Evolutionary conservation across 2,113 vertebrate genomes (phyloP).

Genomic region (Onychostruthus taczanowskii): DNA sequence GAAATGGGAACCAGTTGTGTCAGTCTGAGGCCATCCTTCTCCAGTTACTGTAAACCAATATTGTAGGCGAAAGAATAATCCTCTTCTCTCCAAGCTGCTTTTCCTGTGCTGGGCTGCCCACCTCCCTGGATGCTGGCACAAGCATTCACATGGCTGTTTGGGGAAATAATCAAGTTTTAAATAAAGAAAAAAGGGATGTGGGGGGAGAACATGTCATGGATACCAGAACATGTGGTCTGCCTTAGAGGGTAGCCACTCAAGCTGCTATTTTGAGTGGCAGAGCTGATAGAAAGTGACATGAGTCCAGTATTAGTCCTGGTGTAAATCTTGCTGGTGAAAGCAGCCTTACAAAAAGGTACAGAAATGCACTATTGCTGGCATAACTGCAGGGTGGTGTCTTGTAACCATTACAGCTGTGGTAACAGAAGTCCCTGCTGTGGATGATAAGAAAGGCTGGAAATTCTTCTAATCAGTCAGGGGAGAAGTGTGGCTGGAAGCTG

Average conservation of each 20-base stretch:
- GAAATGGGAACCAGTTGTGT: conserved; percentile 43
- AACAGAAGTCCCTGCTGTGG: background rate
- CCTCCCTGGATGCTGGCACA: background rate
- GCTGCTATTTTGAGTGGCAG: background rate
- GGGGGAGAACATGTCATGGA: background rate
- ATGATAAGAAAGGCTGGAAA: background rate
- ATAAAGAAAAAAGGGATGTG: fast-evolving
- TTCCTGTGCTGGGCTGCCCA: background rate
- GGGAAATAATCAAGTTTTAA: background rate
- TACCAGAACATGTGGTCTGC: background rate
- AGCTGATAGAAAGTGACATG: background rate
- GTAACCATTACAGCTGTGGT: background rate
- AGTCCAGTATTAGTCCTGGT: background rate
- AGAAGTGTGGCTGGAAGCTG: background rate
- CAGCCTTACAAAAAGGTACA: background rate
- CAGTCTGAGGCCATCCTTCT: conserved; percentile 40
- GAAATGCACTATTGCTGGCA: background rate
- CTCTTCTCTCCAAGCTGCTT: background rate
- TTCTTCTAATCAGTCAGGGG: background rate
- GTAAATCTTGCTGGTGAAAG: background rate
- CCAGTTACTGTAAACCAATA: conserved; percentile 31
- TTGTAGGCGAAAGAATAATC: background rate
- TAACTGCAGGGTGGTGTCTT: background rate
- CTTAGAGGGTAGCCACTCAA: background rate
- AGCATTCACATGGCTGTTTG: background rate